phyloP scores from a whole-genome alignment of 2,888 invertebrate genomes.

The Tipula helvola region DNA sequence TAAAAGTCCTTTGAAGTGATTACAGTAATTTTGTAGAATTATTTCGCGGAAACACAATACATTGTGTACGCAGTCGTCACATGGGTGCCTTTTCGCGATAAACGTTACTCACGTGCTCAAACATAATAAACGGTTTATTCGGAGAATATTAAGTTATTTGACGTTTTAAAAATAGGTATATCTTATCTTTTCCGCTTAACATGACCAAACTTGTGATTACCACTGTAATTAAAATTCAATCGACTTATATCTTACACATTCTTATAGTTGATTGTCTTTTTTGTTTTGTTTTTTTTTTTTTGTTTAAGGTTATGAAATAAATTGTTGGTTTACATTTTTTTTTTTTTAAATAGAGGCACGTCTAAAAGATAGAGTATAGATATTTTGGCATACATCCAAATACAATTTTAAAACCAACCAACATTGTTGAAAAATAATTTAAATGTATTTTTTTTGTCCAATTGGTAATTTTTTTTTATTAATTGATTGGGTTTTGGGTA shows the following conservation, averaged over 20 bases:
- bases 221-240: neutral
- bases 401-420: neutral
- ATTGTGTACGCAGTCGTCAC: neutral
- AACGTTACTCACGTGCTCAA: neutral
- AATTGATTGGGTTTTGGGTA: neutral
- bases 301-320: neutral
- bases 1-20: neutral
- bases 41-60: neutral
- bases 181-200: neutral
- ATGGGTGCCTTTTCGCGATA: neutral
- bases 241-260: neutral
- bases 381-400: neutral
- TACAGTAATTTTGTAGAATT: neutral
- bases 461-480: neutral
- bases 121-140: neutral
- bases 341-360: neutral
- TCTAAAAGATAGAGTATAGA: neutral
- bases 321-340: neutral
- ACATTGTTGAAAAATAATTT: neutral
- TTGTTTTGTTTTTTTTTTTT: neutral
- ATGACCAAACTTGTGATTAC: neutral
- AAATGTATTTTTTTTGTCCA: neutral
- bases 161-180: neutral
- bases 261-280: neutral
- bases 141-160: neutral